Evolutionary conservation across 2,113 vertebrate genomes (phyloP), one percentile per base, ranked within the genome.

Genomic region (Cathartes aura): DNA sequence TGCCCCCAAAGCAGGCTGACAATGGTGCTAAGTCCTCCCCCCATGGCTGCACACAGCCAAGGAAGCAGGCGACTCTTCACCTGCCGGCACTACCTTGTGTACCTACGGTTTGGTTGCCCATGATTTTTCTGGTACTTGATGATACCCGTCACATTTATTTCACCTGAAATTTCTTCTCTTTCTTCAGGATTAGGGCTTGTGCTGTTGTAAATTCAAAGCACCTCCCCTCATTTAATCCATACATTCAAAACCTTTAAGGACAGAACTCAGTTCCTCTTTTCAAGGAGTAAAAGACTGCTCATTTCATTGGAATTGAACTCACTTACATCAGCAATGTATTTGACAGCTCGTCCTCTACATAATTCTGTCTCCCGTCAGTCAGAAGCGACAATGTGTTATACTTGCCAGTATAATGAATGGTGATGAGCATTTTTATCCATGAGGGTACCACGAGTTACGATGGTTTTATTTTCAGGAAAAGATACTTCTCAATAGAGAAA

Each of bases 11-110:
- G 73, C 26, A 47, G 47, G 6, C 40, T 84, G 87, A 30, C 14
- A 16, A 4, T 24, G 29, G 11, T 80, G 16, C 11, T 5, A 9
- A 26, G 30, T 58, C 42, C 47, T 87, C 13, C 7, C 12, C 3
- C 9, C 1, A 3, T 1, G 3, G 15, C 50, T 50, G 10, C 20
- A 42, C 26, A 4, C 3, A 14, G 53, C 30, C n/a, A 43, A 71
- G 67, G 67, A 48, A 48, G 20, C 12, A 21, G 52, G 18, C 3
- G 6, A 21, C 20, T 48, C 22, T 34, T 70, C n/a, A 26, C 14
- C 36, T 92, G 29, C 50, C 1, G 1, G 19, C 8, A 32, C 17
- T 48, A 6, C 15, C 23, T 29, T 62, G 20, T 42, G 12, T 12
- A 47, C 17, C 17, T 70, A 43, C 1, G 0, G 5, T 63, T 63